Evolutionary conservation across 1,140 invertebrate species (phyloP), one percentile per base, ranked within the genome.

Genomic region (Luehdorfia chinensis): DNA sequence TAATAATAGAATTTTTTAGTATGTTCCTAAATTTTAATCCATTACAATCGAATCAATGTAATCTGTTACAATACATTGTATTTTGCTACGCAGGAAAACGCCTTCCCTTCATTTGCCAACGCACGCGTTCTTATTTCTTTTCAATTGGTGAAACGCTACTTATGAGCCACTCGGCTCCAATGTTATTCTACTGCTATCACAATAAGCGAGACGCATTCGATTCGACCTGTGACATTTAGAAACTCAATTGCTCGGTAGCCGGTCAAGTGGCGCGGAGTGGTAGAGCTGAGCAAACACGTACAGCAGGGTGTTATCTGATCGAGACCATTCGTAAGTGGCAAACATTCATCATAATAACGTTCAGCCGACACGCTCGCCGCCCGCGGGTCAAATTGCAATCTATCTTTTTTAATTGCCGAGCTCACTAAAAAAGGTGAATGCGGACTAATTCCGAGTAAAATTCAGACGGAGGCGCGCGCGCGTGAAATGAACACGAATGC

Each of bases 391-490:
- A 71, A 66, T 75, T 66, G 80, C 80, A 83, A 83, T 83, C 74
- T 67, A 80, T 83, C 81, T 85, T 81, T 84, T 81, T 80, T 84
- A 84, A 84, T 85, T 85, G 69, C 72, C 55, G 19, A 46, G 48
- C 56, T 61, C 57, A 63, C 66, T 72, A 66, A 68, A 67, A 71
- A 75, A 73, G 59, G 50, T 50, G 55, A 63, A 67, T 50, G 54
- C 62, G 50, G 45, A 48, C 66, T 67, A 65, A 74, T 71, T 74
- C 65, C 34, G 55, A 65, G 63, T 60, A 57, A 75, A 65, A 71
- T 67, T 66, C 63, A 66, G 58, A 63, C 53, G 56, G 51, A 71
- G 58, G 69, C 72, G n/a, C n/a, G n/a, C 65, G 66, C 70, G 74
- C 73, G 73, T 72, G 71, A 68, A 71, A 68, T 66, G 66, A 69